phyloP scores from a whole-genome alignment of 1,140 invertebrate genomes.

The Drosophila willistoni region DNA sequence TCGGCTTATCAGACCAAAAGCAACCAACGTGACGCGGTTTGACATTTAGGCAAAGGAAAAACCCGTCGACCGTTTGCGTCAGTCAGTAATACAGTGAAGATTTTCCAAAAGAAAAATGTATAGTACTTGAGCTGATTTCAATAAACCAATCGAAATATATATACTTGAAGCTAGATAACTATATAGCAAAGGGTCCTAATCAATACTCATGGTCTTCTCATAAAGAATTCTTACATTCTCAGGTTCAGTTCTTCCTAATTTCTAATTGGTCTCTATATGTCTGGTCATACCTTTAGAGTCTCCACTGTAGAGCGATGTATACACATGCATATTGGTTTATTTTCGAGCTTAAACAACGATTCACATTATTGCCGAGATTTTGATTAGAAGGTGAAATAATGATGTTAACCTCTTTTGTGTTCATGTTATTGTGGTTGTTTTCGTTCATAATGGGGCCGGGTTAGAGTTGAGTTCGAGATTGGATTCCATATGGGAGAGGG shows the following conservation, averaged over 20 bases:
- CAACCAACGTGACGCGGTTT: constrained; percentile 55
- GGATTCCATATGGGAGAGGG: constrained; percentile 12
- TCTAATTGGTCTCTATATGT: too few relatives aligned
- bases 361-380: constrained; percentile 64
- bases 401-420: constrained; percentile 73
- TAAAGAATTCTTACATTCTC: too few relatives aligned
- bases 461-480: constrained; percentile 64
- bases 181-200: too few relatives aligned
- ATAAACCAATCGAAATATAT: too few relatives aligned
- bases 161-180: too few relatives aligned
- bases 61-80: constrained; percentile 55
- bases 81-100: constrained; percentile 17
- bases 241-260: too few relatives aligned
- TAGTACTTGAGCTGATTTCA: too few relatives aligned
- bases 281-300: neutral
- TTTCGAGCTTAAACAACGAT: neutral
- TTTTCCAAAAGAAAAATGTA: neutral
- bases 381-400: constrained; percentile 82
- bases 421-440: constrained; percentile 24
- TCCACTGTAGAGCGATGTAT: neutral
- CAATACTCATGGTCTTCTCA: too few relatives aligned
- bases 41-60: constrained; percentile 71
- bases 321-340: constrained; percentile 19
- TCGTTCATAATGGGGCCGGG: constrained; percentile 42
- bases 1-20: constrained; percentile 7